Base-by-base conservation (phyloP, 2,888 invertebrate genomes). In the Noctuana brunneofusca region DNA sequence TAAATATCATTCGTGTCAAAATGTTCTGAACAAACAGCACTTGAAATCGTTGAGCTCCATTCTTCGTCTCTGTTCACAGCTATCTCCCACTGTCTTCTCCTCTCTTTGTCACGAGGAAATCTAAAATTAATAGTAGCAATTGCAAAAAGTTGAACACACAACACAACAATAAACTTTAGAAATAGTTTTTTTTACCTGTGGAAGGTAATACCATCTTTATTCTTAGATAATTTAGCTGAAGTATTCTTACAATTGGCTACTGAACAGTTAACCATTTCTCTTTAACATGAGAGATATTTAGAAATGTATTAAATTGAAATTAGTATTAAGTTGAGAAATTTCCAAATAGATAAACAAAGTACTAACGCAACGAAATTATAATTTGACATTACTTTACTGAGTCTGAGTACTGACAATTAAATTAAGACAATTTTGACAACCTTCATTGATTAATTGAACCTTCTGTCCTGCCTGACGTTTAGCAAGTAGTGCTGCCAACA, bases 11-110 rank as follows among this genome's bases (percentile, higher is more conserved):
- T 75, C 0, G 76, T 63, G 5, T 75, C 76, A 68, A 89, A 89
- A 67, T 89, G 89, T 65, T 87, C 83, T 0, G 88, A 89, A 66
- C 89, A 89, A 9, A 89, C 84, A 0, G 83, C 75, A 72, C 88
- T 89, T 0, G 82, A 87, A 0, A 70, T 16, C n/a, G 86, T 84
- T 0, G 87, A 75, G 0, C 65, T 56, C 88, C 88, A 89, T 0
- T 78, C 73, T 16, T 74, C 69, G 48, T 82, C 81, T 35, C 88
- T 77, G 63, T 86, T 84, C 8, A 89, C 81, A 9, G 88, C 86
- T 50, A 81, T 63, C 69, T 87, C 87, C 89, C 89, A 88, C 14
- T 77, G 71, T n/a, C 72, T 76, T 1, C 83, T 76, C 54, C 89
- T 77, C 0, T 71, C 73, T 55, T 73, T 76, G 56, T 87, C 84